These are phyloP conservation scores for Ceryle rudis DNA, from an alignment of 2,797 vertebrate species.

Conservation along the genomic window DNA sequence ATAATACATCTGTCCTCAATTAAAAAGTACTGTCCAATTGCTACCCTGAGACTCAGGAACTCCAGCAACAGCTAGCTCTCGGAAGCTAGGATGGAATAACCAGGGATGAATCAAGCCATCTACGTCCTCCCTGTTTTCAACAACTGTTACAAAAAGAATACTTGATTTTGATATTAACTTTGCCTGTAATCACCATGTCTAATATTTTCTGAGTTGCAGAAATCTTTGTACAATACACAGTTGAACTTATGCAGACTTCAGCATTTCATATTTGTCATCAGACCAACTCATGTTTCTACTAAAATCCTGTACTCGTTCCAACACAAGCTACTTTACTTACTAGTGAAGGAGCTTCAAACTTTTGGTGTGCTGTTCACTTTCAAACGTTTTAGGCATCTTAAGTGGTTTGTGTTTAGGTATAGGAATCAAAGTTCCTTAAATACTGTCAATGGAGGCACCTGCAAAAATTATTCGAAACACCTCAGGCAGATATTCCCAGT, in stretches of 20 bases:
- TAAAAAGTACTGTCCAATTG: neutral
- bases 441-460: fast-evolving
- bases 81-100: neutral
- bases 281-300: neutral
- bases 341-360: neutral
- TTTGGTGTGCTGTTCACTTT: neutral
- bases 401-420: neutral
- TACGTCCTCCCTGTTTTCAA: neutral
- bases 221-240: neutral
- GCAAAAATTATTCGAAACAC: neutral
- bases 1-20: neutral
- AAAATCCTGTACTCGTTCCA: neutral
- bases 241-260: neutral
- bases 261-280: neutral
- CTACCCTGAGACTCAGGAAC: neutral
- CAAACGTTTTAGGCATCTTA: neutral
- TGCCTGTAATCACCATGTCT: neutral
- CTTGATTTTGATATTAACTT: neutral
- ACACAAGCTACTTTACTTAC: neutral
- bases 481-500: neutral
- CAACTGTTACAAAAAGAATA: neutral
- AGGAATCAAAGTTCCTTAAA: neutral
- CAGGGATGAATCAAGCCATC: neutral
- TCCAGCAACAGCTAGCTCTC: neutral
- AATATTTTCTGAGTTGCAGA: neutral